A percentile compares a stretch with the other conserved stretches of the same genome.
phyloP scores from a whole-genome alignment of 2,797 vertebrate genomes.

The Falco cherrug region DNA sequence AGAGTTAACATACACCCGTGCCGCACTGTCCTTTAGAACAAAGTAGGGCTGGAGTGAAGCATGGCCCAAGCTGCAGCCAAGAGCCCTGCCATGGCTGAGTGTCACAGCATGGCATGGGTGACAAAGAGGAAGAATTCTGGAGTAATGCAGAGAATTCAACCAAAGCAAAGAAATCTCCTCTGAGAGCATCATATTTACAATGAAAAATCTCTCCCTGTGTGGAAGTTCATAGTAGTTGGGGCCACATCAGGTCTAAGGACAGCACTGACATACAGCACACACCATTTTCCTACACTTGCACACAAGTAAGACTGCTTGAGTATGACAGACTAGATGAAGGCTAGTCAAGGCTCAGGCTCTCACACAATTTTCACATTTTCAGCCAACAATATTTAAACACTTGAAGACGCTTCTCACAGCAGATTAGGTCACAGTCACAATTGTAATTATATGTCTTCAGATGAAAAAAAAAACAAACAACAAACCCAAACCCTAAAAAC shows the following conservation, averaged over 20 bases:
- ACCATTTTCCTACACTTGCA: background rate
- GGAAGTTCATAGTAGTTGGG: accelerated
- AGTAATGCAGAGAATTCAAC: background rate
- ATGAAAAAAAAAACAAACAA: background rate
- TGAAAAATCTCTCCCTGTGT: background rate
- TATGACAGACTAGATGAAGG: background rate
- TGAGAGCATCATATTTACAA: accelerated
- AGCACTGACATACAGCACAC: background rate
- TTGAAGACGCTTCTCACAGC: background rate
- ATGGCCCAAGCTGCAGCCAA: background rate
- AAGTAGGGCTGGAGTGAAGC: background rate
- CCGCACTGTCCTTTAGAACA: background rate
- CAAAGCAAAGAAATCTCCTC: background rate
- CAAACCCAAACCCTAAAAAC: accelerated
- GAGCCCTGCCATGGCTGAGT: background rate
- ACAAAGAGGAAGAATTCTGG: background rate
- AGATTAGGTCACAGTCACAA: background rate
- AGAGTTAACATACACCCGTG: background rate
- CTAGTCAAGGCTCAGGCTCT: background rate
- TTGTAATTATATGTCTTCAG: background rate
- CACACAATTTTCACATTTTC: background rate
- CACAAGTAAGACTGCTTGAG: accelerated
- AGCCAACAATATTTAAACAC: background rate
- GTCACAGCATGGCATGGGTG: accelerated
- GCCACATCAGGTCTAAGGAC: background rate